Conservation (phyloP, 2,113 vertebrate genomes). For the Triplophysa dalaica region DNA sequence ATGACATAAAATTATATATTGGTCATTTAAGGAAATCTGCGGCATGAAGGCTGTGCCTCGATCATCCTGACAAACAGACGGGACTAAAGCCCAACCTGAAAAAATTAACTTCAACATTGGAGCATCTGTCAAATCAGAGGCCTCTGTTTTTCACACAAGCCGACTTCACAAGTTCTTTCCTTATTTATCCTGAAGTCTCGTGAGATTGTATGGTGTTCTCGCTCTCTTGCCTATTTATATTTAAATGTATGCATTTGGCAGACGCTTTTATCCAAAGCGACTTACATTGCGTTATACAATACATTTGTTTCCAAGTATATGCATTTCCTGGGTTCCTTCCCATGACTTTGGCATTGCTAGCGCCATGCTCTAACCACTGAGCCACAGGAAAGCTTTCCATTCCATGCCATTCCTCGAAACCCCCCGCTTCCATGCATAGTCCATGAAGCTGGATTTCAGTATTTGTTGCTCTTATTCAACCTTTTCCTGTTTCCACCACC, state of each 20-base stretch:
- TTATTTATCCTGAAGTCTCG: neutral
- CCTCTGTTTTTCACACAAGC: constrained; percentile 21
- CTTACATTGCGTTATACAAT: no score
- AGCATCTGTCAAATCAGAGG: constrained; percentile 58
- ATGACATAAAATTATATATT: constrained; percentile 30
- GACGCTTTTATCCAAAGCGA: no score
- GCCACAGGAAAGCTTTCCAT: neutral
- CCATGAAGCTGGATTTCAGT: neutral
- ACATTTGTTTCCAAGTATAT: no score
- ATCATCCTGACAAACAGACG: constrained; percentile 26
- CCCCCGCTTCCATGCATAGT: neutral
- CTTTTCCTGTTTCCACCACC: neutral
- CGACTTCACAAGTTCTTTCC: constrained; percentile 23
- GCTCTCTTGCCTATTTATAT: neutral
- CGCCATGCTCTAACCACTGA: no score
- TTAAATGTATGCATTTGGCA: no score
- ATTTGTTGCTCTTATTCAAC: neutral
- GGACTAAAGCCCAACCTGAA: constrained; percentile 34
- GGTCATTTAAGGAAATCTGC: constrained; percentile 28
- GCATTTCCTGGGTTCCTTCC: no score
- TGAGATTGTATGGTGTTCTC: constrained; percentile 10
- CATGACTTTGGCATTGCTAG: no score
- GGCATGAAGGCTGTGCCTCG: constrained; percentile 16
- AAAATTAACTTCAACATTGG: constrained; percentile 59
- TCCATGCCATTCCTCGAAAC: constrained; percentile 6